Base-by-base conservation (phyloP, 1,140 invertebrate species). In the Drosophila willistoni region DNA sequence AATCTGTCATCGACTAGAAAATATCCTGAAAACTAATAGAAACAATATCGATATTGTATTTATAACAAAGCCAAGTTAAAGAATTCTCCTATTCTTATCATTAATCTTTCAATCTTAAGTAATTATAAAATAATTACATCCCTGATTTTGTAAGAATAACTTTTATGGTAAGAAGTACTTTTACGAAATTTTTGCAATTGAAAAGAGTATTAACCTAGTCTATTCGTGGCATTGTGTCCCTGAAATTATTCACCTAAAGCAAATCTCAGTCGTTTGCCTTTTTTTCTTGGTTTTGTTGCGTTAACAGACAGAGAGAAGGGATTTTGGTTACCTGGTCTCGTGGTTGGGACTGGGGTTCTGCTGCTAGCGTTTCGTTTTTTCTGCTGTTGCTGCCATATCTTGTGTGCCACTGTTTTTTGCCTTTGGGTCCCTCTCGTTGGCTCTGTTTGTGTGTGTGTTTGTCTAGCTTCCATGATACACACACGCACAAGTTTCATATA, bases 401-500 rank as follows among this genome's bases (percentile, higher is more conserved):
- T 55, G 51, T 22, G 19, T 59, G 0, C 33, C 13, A 14, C 17
- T 57, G 29, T n/a, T 59, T 34, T 56, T 7, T 44, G 22, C 47
- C 12, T 29, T 13, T 64, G 41, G 19, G 17, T 44, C 10, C 36
- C 13, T 59, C 66, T 56, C 76, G 73, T 76, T 75, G 59, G 47
- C 41, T 75, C 17, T 51, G 9, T 19, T 7, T 44, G 14, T 47
- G 25, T 25, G 25, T 25, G 13, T 73, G 17, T 73, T 67, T 51
- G 70, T 85, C 83, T 86, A 73, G 73, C 72, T 71, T 77, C 73
- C 64, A 55, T 19, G 10, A 25, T 29, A 55, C 51, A 29, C 29
- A 71, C 62, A 54, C 44, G 61, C 44, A 68, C 68, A 29, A 51
- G 44, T 51, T 51, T 51, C 9, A 51, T 19, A 75, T 65, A 65